phyloP scores from a whole-genome alignment of 2,113 vertebrate species.

The Cheilinus undulatus region DNA sequence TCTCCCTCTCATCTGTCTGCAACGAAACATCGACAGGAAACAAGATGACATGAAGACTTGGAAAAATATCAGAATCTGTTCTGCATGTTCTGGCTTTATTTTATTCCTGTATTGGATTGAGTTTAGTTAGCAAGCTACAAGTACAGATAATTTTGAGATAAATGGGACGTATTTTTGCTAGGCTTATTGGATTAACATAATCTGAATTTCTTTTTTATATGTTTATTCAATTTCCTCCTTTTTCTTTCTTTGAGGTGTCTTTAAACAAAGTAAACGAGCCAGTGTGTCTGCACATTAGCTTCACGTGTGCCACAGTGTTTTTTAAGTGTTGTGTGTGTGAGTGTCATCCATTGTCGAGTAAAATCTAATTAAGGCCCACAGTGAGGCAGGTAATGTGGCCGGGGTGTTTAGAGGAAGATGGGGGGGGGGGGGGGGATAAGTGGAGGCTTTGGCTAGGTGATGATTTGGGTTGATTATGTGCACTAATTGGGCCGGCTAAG shows the following conservation, averaged over 20 bases:
- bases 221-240: not conserved
- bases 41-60: constrained; percentile 25
- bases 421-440: constrained; percentile 31
- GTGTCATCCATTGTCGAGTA: constrained; percentile 69
- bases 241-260: not conserved
- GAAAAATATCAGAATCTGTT: constrained; percentile 13
- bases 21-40: constrained; percentile 23
- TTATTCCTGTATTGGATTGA: not conserved
- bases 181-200: too few species aligned
- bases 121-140: not conserved
- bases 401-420: constrained; percentile 32
- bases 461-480: constrained; percentile 80
- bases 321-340: constrained; percentile 28
- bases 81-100: not conserved
- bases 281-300: not conserved
- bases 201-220: too few species aligned
- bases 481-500: constrained; percentile 78
- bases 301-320: constrained; percentile 7
- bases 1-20: constrained; percentile 19
- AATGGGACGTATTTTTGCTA: too few species aligned
- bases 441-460: constrained; percentile 66
- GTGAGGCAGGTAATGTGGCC: constrained; percentile 71
- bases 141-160: too few species aligned
- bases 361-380: constrained; percentile 76
- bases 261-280: constrained; percentile 37